Evolutionary conservation across 2,888 invertebrate species (phyloP).

Genomic region (Cryptus armator): DNA sequence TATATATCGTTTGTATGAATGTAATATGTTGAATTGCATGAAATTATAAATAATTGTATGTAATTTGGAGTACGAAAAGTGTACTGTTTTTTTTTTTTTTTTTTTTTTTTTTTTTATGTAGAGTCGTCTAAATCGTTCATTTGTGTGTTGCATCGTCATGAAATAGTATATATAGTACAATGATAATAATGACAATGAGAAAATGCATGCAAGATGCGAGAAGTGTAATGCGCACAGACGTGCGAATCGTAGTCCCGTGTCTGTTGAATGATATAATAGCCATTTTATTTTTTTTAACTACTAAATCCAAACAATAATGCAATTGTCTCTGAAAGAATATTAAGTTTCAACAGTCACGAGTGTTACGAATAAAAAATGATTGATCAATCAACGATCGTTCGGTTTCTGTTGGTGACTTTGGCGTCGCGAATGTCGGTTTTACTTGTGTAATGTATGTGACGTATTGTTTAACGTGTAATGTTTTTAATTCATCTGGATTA

Average conservation of each 20-base stretch:
- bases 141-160: constrained; percentile 25
- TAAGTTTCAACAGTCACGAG: not conserved
- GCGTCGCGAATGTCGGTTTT: not conserved
- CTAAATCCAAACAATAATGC: not conserved
- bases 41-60: not conserved
- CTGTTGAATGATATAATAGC: constrained; percentile 19
- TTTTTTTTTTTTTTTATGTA: not conserved
- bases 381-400: constrained; percentile 9
- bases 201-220: constrained; percentile 64
- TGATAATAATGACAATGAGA: constrained; percentile 64
- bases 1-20: not conserved
- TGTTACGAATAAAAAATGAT: constrained; percentile 26
- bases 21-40: constrained; percentile 12
- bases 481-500: constrained; percentile 45
- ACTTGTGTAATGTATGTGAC: constrained; percentile 17
- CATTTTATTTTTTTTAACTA: not conserved
- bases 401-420: constrained; percentile 12
- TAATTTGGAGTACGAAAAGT: not conserved
- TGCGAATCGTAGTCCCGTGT: constrained; percentile 39
- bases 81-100: not conserved
- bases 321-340: not conserved
- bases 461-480: constrained; percentile 31
- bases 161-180: constrained; percentile 37
- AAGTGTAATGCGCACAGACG: constrained; percentile 49
- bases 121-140: not conserved